Base-by-base conservation (phyloP, 2,888 invertebrate genomes). In the Cephonodes hylas region DNA sequence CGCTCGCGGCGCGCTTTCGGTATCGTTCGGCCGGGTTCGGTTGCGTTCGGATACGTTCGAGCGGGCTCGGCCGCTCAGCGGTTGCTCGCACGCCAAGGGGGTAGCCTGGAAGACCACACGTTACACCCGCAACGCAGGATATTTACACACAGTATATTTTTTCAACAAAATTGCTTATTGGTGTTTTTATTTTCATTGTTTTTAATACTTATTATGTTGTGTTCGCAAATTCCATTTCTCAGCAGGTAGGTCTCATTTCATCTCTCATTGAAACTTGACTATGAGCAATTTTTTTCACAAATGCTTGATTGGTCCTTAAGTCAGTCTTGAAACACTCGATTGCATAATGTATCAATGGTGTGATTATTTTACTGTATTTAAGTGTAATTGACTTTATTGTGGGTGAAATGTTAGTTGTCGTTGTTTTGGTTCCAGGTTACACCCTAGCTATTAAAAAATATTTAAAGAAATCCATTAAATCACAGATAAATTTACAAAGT, bases 341-440 rank as follows among this genome's bases (percentile, higher is more conserved):
- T 86, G 86, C 85, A 80, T 85, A 74, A 74, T 88, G 82, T 87
- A 72, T 88, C 77, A 83, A 82, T 89, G 86, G 85, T 89, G 88
- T 92, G 85, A 83, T 83, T 83, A 80, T 82, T 84, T 85, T 84
- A 80, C 75, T 86, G 80, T 87, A 82, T 84, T 66, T 82, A 74
- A 80, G 71, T 83, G 84, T 82, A 76, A 77, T 81, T 84, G 75
- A 67, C 81, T 79, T 82, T 79, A 76, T 79, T 85, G 85, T 89
- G 88, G 89, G 88, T 88, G 86, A 85, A 84, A 81, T 86, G 85
- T 86, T 85, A 87, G 88, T 84, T 89, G 89, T 89, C 89, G 87
- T 89, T 89, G 85, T 89, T 86, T 89, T 89, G 85, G 85, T 86
- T 91, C 92, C 93, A 93, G 93, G 93, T 89, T 91, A 89, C 88